Base-by-base conservation (phyloP, 2,797 vertebrate species). In the Synaphobranchus kaupii region DNA sequence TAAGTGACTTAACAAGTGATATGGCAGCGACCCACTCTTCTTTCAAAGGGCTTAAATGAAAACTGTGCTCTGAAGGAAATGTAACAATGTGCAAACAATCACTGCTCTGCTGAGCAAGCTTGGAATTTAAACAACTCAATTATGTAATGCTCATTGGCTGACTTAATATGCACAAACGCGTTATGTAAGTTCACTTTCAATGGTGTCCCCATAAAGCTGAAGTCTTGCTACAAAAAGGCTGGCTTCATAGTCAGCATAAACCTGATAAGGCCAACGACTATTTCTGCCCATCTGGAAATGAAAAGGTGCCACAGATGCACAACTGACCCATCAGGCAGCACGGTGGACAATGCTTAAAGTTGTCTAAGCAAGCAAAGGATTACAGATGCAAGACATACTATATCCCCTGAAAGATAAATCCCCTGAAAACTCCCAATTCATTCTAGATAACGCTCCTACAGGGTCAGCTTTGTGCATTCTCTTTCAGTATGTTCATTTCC, bases 61-160 rank as follows among this genome's bases (percentile, higher is more conserved):
- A 80, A 22, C 76, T 9, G 8, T 22, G 44, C 76, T 80, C 34
- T 48, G 17, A 20, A 47, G 76, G 25, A 48, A 25, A 8, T 80
- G 39, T 17, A 48, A 8, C 28, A 28, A 47, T 47, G 76, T 80
- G 39, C 44, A 76, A 76, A 76, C 34, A 80, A 39, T 48, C 17
- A 15, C 22, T 80, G 76, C 15, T 80, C 39, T 47, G 39, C 76
- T 6, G 76, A 80, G 76, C 39, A 80, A 80, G 34, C 76, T 47
- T 47, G 44, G 76, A 17, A 80, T 80, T 47, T 48, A 44, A 80
- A 47, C 76, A 22, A 22, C 76, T 22, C 39, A 80, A 80, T 80
- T 80, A 80, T 48, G 39, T 80, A 80, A 80, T 80, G 76, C 76
- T 80, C 76, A 48, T 80, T 80, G 47, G 76, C 39, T 47, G 76